phyloP scores from a whole-genome alignment of 2,113 vertebrate genomes.

The Entomyzon cyanotis region DNA sequence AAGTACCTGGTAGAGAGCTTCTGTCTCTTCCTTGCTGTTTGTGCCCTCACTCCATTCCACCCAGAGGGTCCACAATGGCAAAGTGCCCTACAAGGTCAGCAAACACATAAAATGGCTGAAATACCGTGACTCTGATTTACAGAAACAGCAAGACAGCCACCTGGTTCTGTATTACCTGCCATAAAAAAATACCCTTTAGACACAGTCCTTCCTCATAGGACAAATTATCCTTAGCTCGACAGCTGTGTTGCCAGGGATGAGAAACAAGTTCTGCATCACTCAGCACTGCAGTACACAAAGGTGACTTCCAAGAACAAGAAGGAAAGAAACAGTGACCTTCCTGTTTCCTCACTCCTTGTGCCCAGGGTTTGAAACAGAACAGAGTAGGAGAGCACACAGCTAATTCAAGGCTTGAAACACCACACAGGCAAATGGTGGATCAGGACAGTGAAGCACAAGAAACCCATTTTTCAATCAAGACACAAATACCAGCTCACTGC shows the following conservation, averaged over 20 bases:
- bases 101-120: background rate
- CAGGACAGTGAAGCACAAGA: background rate
- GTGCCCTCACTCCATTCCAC: conserved; percentile 83
- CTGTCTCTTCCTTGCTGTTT: conserved; percentile 78
- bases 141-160: background rate
- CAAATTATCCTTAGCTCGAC: background rate
- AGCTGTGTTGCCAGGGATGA: background rate
- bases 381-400: background rate
- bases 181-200: background rate
- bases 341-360: background rate
- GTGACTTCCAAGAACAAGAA: background rate
- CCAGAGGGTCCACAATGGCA: conserved; percentile 86
- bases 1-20: conserved; percentile 86
- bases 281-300: background rate
- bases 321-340: background rate
- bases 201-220: background rate
- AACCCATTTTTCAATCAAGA: background rate
- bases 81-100: conserved; percentile 75
- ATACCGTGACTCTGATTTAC: background rate
- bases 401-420: background rate
- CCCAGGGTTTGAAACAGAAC: background rate
- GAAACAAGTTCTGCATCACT: background rate
- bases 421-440: background rate
- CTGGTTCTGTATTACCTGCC: background rate
- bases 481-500: background rate